phyloP scores from a whole-genome alignment of 2,113 vertebrate genomes.

The Corydoras maculifer region DNA sequence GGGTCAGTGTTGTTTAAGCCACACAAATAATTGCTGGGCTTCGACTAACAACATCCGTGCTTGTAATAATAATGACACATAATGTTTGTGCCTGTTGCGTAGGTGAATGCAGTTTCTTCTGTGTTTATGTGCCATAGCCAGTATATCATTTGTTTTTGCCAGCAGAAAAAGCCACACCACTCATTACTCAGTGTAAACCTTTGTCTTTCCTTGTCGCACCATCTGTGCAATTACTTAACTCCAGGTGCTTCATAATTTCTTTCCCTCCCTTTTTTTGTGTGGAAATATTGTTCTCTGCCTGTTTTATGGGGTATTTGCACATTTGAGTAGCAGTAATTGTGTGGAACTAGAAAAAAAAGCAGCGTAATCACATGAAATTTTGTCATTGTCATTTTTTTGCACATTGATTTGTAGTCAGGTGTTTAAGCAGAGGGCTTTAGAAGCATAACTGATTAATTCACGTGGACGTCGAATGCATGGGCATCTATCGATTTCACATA shows the following conservation, averaged over 20 bases:
- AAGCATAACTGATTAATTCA: conserved; percentile 27
- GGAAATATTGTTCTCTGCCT: conserved; percentile 23
- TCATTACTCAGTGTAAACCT: conserved; percentile 39
- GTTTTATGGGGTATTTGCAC: neutral
- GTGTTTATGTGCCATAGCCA: conserved; percentile 15
- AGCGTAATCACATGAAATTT: conserved; percentile 1
- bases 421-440: conserved; percentile 4
- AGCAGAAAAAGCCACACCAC: conserved; percentile 22
- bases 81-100: conserved; percentile 34
- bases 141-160: conserved; percentile 23
- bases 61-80: conserved; percentile 35
- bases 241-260: conserved; percentile 11
- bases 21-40: conserved; percentile 13
- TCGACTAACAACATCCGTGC: conserved; percentile 20
- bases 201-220: conserved; percentile 36
- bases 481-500: conserved; percentile 30
- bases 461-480: conserved; percentile 21
- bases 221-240: conserved; percentile 40
- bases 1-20: conserved; percentile 23
- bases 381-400: conserved; percentile 11
- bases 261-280: conserved; percentile 6
- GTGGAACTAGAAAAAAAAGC: neutral
- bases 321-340: neutral
- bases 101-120: conserved; percentile 25
- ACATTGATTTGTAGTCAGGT: conserved; percentile 16